phyloP scores from a whole-genome alignment of 2,113 vertebrate genomes.

The Odobenus rosmarus region DNA sequence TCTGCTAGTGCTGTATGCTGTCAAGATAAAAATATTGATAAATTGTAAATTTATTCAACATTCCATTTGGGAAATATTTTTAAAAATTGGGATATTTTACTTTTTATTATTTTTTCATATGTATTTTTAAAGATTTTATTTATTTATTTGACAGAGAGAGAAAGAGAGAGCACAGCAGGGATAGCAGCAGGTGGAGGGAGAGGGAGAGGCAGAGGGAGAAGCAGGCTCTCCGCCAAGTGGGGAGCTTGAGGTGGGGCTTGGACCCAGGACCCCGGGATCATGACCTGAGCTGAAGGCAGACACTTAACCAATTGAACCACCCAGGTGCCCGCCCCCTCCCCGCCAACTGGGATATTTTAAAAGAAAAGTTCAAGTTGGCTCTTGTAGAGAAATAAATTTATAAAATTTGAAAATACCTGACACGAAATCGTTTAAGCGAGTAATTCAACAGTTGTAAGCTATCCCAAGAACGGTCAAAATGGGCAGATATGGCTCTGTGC shows the following conservation, averaged over 20 bases:
- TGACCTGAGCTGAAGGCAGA: no score
- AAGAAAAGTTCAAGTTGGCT: not conserved
- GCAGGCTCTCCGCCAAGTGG: no score
- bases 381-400: not conserved
- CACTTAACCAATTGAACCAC: no score
- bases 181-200: no score
- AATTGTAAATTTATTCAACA: not conserved
- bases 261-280: no score
- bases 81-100: not conserved
- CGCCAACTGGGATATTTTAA: not conserved
- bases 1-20: not conserved
- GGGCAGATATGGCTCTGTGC: not conserved
- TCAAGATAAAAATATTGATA: not conserved
- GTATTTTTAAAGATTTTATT: no score
- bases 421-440: not conserved
- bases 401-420: not conserved
- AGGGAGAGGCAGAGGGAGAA: no score
- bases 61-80: not conserved
- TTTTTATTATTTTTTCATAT: no score
- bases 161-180: no score
- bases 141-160: no score
- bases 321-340: no score
- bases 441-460: not conserved
- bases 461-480: not conserved
- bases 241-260: no score